Evolutionary conservation across 2,888 invertebrate species (phyloP), one percentile per base, ranked within the genome.

Genomic region (Morpho deidamia): DNA sequence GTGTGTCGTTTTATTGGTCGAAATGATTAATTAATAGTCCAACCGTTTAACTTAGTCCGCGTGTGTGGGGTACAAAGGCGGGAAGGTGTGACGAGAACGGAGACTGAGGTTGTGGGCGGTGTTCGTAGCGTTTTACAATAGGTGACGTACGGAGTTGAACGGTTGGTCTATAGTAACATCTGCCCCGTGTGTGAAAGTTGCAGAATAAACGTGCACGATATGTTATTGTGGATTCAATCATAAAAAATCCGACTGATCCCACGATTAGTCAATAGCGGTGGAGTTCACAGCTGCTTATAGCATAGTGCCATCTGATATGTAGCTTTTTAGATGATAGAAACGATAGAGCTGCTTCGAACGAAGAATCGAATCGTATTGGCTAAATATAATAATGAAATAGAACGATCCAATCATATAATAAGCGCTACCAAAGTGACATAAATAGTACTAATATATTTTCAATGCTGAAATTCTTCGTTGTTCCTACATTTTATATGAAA

Each of bases 401-500:
- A 72, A 74, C 67, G 66, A 64, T 44, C 54, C 43, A 39, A 54
- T 54, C 41, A 61, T 51, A 40, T 44, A 44, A 49, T 46, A 53
- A 61, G 50, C 53, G 57, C 61, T 53, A 59, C 63, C 64, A 62
- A 62, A 61, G 61, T 60, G 56, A 59, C 61, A 58, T 58, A 58
- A 59, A 62, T 57, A 60, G 67, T 67, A 67, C 62, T 71, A 69
- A 75, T 74, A 69, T 69, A 70, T 76, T 74, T 69, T 75, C 68
- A 70, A 64, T 63, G 60, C 66, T 67, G 67, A 69, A 70, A 72
- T 76, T 78, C 74, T 77, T 77, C 71, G 76, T 80, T 71, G 84
- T 87, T 85, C 85, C 86, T 86, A 83, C 78, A 74, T 80, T 83
- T 83, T 83, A 76, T 86, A 85, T 81, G 81, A 74, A 76, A 82